These are phyloP conservation scores for Lutjanus argentimaculatus DNA, from an alignment of 2,797 vertebrate genomes.

Conservation along the genomic window DNA sequence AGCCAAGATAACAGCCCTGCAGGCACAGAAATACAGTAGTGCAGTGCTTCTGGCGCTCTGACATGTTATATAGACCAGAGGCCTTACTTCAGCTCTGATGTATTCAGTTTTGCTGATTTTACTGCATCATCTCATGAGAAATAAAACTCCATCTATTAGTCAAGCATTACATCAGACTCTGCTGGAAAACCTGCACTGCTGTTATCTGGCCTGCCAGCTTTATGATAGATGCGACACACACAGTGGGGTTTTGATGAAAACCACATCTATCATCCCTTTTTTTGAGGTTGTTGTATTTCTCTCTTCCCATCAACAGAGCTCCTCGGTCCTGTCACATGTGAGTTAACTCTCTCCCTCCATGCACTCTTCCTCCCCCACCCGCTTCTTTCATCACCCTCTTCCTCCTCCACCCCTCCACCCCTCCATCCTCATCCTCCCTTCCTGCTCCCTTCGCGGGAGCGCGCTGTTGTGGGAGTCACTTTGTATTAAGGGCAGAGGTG, in stretches of 20 bases:
- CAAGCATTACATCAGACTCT: neutral
- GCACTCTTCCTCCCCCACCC: conserved; percentile 62
- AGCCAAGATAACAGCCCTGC: conserved; percentile 11
- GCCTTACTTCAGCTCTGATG: conserved; percentile 10
- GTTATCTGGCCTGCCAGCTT: conserved; percentile 37
- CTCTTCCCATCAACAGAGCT: conserved; percentile 88
- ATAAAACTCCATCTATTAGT: conserved; percentile 25
- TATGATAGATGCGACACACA: conserved; percentile 30
- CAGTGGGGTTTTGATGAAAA: conserved; percentile 52
- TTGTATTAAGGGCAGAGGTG: conserved; percentile 71
- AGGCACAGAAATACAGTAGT: conserved; percentile 31
- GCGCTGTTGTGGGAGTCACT: conserved; percentile 66
- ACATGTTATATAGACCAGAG: conserved; percentile 24
- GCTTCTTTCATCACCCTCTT: conserved; percentile 70
- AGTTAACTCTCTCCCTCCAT: conserved; percentile 84
- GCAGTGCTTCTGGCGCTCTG: neutral
- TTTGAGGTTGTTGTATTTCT: conserved; percentile 83
- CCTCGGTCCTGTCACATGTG: conserved; percentile 90
- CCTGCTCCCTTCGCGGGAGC: conserved; percentile 49
- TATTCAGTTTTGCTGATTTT: conserved; percentile 17
- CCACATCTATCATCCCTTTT: conserved; percentile 64
- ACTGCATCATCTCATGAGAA: conserved; percentile 28
- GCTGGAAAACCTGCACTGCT: conserved; percentile 45
- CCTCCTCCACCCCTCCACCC: conserved; percentile 13
- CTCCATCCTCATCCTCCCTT: conserved; percentile 19